A percentile compares a stretch with the other conserved stretches of the same genome.
phyloP scores from a whole-genome alignment of 2,888 invertebrate species.

The Merodon equestris region DNA sequence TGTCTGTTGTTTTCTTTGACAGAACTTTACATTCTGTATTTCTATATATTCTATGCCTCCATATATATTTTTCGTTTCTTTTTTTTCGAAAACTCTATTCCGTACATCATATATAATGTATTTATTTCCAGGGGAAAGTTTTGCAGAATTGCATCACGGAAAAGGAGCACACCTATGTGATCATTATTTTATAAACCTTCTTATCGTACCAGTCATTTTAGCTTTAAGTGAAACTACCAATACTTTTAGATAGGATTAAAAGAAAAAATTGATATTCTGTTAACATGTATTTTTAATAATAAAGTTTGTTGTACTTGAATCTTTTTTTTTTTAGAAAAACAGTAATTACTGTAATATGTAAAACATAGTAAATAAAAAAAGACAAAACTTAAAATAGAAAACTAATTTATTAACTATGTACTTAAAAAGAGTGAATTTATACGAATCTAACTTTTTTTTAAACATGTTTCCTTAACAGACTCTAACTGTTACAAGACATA shows the following conservation, averaged over 20 bases:
- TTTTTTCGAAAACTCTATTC: no score
- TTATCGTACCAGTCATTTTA: constrained; percentile 71
- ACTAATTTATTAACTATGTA: no score
- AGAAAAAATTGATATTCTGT: constrained; percentile 42
- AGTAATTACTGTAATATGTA: constrained; percentile 71
- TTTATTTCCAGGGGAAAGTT: constrained; percentile 81
- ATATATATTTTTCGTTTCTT: no score
- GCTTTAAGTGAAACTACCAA: constrained; percentile 68
- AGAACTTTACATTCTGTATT: no score
- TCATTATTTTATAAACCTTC: constrained; percentile 70
- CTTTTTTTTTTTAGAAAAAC: constrained; percentile 55
- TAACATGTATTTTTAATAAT: constrained; percentile 58
- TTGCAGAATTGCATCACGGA: constrained; percentile 82
- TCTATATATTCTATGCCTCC: no score
- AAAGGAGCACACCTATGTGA: constrained; percentile 66
- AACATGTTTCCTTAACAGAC: no score
- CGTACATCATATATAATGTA: constrained; percentile 17
- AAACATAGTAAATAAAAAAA: constrained; percentile 52
- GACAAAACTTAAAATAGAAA: constrained; percentile 14
- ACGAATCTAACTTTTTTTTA: no score
- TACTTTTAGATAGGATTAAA: constrained; percentile 72
- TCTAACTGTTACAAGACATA: no score
- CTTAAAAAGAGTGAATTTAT: no score
- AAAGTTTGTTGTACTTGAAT: constrained; percentile 60
- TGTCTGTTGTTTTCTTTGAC: no score